Evolutionary conservation across 2,113 vertebrate species (phyloP).

Genomic region (Cryptotis parvus): DNA sequence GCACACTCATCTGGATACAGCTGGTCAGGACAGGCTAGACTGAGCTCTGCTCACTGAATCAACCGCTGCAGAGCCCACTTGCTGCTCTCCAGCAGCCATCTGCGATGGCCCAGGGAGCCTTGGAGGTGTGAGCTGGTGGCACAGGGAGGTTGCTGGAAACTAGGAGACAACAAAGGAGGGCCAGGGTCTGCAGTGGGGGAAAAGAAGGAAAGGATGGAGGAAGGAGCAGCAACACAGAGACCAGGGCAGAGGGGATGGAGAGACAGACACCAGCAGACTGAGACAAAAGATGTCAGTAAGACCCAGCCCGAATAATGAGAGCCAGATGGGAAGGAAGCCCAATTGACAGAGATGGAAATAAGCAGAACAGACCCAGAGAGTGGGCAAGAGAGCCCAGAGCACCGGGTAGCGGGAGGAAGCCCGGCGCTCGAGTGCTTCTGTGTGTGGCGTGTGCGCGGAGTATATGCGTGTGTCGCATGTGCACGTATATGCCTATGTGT

Average conservation of each 20-base stretch:
- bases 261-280: background rate
- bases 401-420: background rate
- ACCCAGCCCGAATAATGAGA: background rate
- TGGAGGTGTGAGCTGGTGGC: background rate
- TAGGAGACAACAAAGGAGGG: background rate
- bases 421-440: background rate
- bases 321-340: conserved; percentile 31
- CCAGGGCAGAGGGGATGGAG: background rate
- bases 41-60: too few species aligned
- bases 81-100: background rate
- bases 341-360: background rate
- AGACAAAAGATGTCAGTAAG: background rate
- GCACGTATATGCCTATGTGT: background rate
- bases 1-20: too few species aligned
- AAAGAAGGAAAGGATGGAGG: fast-evolving
- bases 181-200: background rate
- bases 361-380: too few species aligned
- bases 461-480: background rate
- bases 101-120: background rate
- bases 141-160: background rate
- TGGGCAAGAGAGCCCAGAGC: background rate
- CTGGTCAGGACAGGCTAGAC: too few species aligned
- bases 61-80: too few species aligned
- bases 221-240: background rate
- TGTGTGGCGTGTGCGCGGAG: background rate